Conservation (phyloP, 2,113 vertebrate species). For the Colistium nudipinnis region DNA sequence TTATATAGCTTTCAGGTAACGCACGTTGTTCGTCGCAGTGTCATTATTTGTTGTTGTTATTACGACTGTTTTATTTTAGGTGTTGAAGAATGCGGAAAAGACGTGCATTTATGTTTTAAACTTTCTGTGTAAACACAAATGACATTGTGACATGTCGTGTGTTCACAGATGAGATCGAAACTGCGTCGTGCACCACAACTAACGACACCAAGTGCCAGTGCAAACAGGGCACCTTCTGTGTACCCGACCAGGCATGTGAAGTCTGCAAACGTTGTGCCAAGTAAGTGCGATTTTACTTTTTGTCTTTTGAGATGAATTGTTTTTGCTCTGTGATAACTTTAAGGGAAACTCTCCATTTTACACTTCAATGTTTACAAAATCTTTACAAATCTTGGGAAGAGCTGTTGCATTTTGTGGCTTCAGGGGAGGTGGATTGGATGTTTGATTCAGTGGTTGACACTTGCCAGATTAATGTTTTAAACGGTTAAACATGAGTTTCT, state of each 20-base stretch:
- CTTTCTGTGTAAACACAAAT: too few relatives aligned
- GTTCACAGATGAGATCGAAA: constrained; percentile 74
- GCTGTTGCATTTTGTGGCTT: not conserved
- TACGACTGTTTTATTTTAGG: too few relatives aligned
- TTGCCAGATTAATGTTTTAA: not conserved
- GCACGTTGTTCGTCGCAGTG: too few relatives aligned
- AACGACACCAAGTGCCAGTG: constrained; percentile 80
- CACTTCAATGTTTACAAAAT: not conserved
- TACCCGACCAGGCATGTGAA: constrained; percentile 82
- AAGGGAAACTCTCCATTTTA: not conserved
- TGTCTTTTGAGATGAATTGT: not conserved
- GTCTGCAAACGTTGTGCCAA: constrained; percentile 82
- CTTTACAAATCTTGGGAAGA: not conserved
- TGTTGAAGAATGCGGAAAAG: too few relatives aligned
- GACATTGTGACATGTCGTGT: too few relatives aligned
- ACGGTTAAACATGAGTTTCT: not conserved
- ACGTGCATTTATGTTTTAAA: too few relatives aligned
- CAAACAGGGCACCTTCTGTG: constrained; percentile 75
- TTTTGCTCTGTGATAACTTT: not conserved
- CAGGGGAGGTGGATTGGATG: not conserved
- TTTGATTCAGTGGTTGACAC: not conserved
- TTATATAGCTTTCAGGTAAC: too few relatives aligned
- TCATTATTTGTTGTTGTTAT: too few relatives aligned
- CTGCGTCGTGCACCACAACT: constrained; percentile 65
- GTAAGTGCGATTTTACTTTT: constrained; percentile 55